A percentile compares a stretch with the other conserved stretches of the same genome.
These are phyloP conservation scores for Homalodisca vitripennis DNA, from an alignment of 1,140 invertebrate genomes.

Conservation along the genomic window DNA sequence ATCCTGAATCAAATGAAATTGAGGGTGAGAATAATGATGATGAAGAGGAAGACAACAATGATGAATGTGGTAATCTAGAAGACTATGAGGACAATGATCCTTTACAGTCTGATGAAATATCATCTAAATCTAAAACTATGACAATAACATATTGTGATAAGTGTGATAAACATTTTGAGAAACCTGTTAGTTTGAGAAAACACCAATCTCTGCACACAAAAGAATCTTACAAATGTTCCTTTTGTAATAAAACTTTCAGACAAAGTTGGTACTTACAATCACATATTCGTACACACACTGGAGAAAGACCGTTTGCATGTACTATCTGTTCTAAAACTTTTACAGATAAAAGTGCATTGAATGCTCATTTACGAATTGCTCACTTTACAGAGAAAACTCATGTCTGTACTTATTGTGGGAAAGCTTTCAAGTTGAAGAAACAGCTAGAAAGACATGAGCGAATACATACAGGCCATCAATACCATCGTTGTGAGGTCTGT, in stretches of 20 bases:
- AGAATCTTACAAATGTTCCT: slow-evolving; percentile 18
- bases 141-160: slow-evolving; percentile 23
- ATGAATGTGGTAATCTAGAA: not conserved
- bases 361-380: slow-evolving; percentile 41
- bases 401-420: slow-evolving; percentile 12
- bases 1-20: not conserved
- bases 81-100: not conserved
- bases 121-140: not conserved
- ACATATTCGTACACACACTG: slow-evolving; percentile 40
- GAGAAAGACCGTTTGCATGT: slow-evolving; percentile 40
- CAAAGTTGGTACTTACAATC: slow-evolving; percentile 32
- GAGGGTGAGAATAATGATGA: not conserved
- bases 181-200: slow-evolving; percentile 27
- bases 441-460: slow-evolving; percentile 18
- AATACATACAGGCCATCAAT: slow-evolving; percentile 27
- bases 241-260: slow-evolving; percentile 23
- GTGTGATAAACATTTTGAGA: slow-evolving; percentile 29
- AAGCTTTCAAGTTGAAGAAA: slow-evolving; percentile 29
- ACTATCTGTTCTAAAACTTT: slow-evolving; percentile 41
- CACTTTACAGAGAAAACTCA: slow-evolving; percentile 28
- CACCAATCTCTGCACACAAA: not conserved
- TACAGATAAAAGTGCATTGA: slow-evolving; percentile 42
- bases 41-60: not conserved
- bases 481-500: slow-evolving; percentile 27
- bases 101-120: not conserved